Evolutionary conservation across 2,113 vertebrate species (phyloP).

Genomic region (Brachypodius melanocephalos): DNA sequence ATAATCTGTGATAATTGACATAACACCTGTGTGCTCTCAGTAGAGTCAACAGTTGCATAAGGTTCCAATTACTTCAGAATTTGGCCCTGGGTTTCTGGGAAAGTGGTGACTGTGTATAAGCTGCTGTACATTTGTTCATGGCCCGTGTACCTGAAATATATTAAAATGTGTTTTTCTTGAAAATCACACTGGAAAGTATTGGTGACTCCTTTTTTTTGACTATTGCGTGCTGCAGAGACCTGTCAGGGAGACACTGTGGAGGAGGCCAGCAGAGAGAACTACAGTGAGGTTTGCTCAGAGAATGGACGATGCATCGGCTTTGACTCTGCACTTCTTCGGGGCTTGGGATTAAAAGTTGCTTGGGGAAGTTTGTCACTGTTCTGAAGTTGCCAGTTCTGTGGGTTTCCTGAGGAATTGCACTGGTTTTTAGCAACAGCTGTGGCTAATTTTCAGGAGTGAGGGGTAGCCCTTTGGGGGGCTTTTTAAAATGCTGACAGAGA

Average conservation of each 20-base stretch:
- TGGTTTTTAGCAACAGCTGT: slow-evolving; percentile 59
- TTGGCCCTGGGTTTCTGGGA: slow-evolving; percentile 19
- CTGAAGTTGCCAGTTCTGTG: slow-evolving; percentile 56
- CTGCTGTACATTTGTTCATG: background rate
- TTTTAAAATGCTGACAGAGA: background rate
- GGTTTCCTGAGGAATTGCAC: slow-evolving; percentile 64
- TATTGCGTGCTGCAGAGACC: background rate
- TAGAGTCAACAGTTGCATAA: background rate
- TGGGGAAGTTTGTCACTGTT: slow-evolving; percentile 11
- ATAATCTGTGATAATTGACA: slow-evolving; percentile 31
- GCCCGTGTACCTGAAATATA: background rate
- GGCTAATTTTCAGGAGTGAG: slow-evolving; percentile 63
- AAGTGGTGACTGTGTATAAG: background rate
- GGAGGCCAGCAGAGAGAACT: slow-evolving; percentile 16
- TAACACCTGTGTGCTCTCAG: slow-evolving; percentile 53
- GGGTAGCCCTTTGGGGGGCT: background rate
- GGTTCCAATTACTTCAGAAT: slow-evolving; percentile 35
- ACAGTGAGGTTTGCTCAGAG: background rate
- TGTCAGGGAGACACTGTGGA: background rate
- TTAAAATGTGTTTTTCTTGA: slow-evolving; percentile 15
- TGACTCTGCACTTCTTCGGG: slow-evolving; percentile 11
- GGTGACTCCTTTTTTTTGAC: background rate
- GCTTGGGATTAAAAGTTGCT: slow-evolving; percentile 42
- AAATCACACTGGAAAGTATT: background rate
- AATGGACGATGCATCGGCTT: slow-evolving; percentile 42